Evolutionary conservation across 2,797 vertebrate species (phyloP).

Genomic region (Yasuhikotakia modesta): DNA sequence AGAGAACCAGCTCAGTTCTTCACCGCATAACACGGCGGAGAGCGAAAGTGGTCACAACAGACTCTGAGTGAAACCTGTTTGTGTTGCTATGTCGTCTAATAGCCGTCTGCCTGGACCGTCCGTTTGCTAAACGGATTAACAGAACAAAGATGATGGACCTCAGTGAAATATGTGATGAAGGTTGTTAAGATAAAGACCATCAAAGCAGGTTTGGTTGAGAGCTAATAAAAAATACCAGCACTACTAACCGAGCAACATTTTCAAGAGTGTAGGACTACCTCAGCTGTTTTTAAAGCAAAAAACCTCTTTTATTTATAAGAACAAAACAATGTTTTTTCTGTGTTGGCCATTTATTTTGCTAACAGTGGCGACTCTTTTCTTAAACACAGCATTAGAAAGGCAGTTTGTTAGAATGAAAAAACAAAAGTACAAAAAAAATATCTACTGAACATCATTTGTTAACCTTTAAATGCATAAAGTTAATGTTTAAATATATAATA

Average conservation of each 20-base stretch:
- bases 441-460: no score
- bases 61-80: constrained; percentile 37
- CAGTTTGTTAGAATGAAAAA: no score
- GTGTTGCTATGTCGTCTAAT: constrained; percentile 24
- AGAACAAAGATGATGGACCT: constrained; percentile 25
- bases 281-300: neutral
- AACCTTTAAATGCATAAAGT: no score
- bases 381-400: no score
- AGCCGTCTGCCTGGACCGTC: constrained; percentile 19
- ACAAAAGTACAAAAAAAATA: no score
- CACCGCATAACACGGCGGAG: constrained; percentile 62
- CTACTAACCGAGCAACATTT: neutral
- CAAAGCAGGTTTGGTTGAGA: constrained; percentile 55
- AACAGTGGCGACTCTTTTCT: no score
- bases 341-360: neutral
- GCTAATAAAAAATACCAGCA: neutral
- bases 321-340: no score
- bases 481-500: no score
- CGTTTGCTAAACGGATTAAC: constrained; percentile 45
- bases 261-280: no score
- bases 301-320: neutral
- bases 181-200: constrained; percentile 32
- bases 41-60: constrained; percentile 47
- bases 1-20: constrained; percentile 76
- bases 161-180: constrained; percentile 38